Evolutionary conservation across 2,797 vertebrate genomes (phyloP).

Genomic region (Zalophus californianus): DNA sequence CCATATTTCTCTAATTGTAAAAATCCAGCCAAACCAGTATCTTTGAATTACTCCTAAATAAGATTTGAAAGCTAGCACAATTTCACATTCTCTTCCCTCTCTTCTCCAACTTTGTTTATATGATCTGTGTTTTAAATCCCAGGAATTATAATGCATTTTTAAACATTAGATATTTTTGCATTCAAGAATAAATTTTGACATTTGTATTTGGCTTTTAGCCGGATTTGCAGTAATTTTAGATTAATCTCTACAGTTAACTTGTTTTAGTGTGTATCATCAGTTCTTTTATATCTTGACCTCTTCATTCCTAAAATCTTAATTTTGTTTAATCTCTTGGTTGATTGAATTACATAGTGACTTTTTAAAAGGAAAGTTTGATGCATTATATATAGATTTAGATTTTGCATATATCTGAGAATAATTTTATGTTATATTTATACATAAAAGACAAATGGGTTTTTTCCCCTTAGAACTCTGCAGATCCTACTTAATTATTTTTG

Average conservation of each 20-base stretch:
- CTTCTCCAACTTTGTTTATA: slow-evolving; percentile 6
- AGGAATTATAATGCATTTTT: not conserved
- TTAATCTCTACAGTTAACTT: not conserved
- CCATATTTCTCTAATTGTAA: not conserved
- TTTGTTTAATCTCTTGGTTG: slow-evolving; percentile 34
- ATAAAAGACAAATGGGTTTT: slow-evolving; percentile 15
- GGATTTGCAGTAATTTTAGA: not conserved
- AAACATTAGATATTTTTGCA: not conserved
- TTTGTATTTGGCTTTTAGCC: slow-evolving; percentile 1
- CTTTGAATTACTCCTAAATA: slow-evolving; percentile 6
- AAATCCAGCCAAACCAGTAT: not conserved
- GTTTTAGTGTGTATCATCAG: not conserved
- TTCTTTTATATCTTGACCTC: slow-evolving; percentile 16
- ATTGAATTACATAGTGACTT: not conserved
- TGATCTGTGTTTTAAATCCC: slow-evolving; percentile 12
- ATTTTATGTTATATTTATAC: slow-evolving; percentile 34
- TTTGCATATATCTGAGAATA: not conserved
- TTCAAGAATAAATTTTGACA: slow-evolving; percentile 42
- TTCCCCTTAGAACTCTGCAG: not conserved
- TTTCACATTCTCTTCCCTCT: not conserved
- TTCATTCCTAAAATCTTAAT: slow-evolving; percentile 48
- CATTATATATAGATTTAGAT: not conserved
- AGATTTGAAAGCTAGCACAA: slow-evolving; percentile 22
- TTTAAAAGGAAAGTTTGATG: not conserved
- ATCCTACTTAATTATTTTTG: slow-evolving; percentile 38